Percentiles rank a stretch among this genome's conserved stretches.
phyloP scores from a whole-genome alignment of 2,888 invertebrate genomes.

The Drosophila leonis region DNA sequence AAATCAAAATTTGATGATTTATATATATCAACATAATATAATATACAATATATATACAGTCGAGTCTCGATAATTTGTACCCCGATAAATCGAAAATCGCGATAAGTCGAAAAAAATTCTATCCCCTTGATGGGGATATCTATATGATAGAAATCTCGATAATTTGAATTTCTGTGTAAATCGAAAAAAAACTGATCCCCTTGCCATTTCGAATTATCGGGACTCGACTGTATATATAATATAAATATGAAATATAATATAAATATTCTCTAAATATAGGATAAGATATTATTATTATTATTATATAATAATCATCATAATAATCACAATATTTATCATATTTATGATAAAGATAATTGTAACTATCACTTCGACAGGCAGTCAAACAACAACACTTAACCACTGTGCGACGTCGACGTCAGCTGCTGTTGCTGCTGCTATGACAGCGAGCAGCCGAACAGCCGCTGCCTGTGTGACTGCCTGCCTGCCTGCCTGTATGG shows the following conservation, averaged over 20 bases:
- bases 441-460: conserved; percentile 34
- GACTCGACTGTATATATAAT: too few species aligned
- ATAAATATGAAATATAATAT: too few species aligned
- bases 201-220: too few species aligned
- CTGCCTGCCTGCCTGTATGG: conserved; percentile 34
- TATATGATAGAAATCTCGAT: too few species aligned
- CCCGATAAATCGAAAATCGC: too few species aligned
- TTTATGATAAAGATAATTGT: background rate
- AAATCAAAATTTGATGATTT: background rate
- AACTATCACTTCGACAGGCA: background rate
- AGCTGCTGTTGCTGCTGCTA: conserved; percentile 47
- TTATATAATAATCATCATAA: background rate
- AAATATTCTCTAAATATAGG: too few species aligned
- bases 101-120: too few species aligned
- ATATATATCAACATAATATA: background rate
- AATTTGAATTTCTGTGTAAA: too few species aligned
- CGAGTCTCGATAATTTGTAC: too few species aligned
- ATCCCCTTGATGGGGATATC: too few species aligned
- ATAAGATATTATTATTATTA: too few species aligned
- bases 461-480: conserved; percentile 28
- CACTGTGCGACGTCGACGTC: conserved; percentile 59
- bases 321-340: background rate
- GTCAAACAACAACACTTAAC: background rate
- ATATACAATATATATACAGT: background rate
- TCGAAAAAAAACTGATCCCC: too few species aligned